Base-by-base conservation (phyloP, 2,113 vertebrate species). In the Furnarius figulus region DNA sequence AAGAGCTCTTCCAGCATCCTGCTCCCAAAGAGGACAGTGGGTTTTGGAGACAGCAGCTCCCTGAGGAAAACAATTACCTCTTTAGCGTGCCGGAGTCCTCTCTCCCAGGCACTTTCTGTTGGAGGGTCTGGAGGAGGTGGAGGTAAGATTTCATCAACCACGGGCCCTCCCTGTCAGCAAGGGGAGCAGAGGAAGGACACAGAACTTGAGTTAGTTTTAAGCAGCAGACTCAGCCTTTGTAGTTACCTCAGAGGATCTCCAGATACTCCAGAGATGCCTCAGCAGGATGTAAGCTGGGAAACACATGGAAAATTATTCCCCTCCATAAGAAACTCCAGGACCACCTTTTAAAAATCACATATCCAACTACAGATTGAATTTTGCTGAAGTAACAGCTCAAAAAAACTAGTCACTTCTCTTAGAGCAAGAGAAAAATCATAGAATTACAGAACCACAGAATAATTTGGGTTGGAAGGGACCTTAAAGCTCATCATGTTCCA, bases 61-160 rank as follows among this genome's bases (percentile, higher is more conserved):
- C 44, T 1, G 9, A 46, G 35, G 72, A 17, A 16, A 50, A 4
- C 9, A 4, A 12, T 72, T 97, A 99, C 99, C 99, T 99, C 99
- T 97, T 99, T 99, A 9, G 99, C 99, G 0, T 99, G 99, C 50
- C 99, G 98, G 71, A 99, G 98, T 13, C 99, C 99, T 79, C 99
- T 98, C 95, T 99, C 99, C 99, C 99, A 99, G 85, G 99, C 99
- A 72, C 99, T 99, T 97, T 99, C 99, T 93, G 99, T 98, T 16
- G 99, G 99, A 87, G 99, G 99, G 82, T 99, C 99, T 40, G 98
- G 98, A 74, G 99, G 98, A 22, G 99, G 99, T 0, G 99, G 99
- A 35, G 99, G 99, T 76, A 99, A 98, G 44, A 99, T 97, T 93
- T 99, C 99, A 94, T 99, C 99, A 37, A 99, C 98, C 3, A 98